Evolutionary conservation across 2,113 vertebrate species (phyloP), one percentile per base, ranked within the genome.

Genomic region (Propithecus coquereli): DNA sequence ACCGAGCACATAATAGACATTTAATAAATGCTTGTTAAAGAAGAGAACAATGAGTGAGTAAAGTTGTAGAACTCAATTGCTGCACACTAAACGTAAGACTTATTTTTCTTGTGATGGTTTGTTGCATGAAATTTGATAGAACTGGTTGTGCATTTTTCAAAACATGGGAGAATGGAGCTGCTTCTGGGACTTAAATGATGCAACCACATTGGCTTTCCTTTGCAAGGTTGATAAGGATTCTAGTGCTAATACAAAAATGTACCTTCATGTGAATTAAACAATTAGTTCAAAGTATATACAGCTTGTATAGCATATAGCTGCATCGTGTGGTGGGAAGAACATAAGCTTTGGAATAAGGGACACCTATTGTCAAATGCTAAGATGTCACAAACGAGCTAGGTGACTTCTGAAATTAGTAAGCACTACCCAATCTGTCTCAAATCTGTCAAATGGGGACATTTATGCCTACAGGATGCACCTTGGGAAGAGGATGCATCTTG

Each of bases 21-120:
- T 83, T 95, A 84, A 80, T 90, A 87, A 92, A 57, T 47, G 7
- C 23, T 96, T 80, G 20, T 59, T 91, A 87, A 77, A 90, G 45
- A 92, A 86, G 25, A 80, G 45, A 80, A 84, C 8, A 88, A 86
- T 68, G 65, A 91, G 32, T 77, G 25, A 94, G 85, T 66, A 86
- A 96, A 80, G 73, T 50, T 91, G 43, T 76, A 88, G 45, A 81
- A 32, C 14, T 74, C 73, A 93, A 3, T 86, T 68, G 37, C 52
- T 94, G 25, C 57, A 89, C 79, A 81, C 34, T 37, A 57, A 79
- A 61, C 16, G 8, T 87, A 57, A 81, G 37, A 65, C 80, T 32
- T 84, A 54, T 74, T 66, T 92, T 87, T 59, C 54, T 79, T 87
- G 20, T 66, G 45, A 61, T 76, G 76, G 23, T 91, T 95, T 57